Percentiles rank a stretch among this genome's conserved stretches.
Conservation (phyloP, 2,888 invertebrate species). For the Apamea anceps region DNA sequence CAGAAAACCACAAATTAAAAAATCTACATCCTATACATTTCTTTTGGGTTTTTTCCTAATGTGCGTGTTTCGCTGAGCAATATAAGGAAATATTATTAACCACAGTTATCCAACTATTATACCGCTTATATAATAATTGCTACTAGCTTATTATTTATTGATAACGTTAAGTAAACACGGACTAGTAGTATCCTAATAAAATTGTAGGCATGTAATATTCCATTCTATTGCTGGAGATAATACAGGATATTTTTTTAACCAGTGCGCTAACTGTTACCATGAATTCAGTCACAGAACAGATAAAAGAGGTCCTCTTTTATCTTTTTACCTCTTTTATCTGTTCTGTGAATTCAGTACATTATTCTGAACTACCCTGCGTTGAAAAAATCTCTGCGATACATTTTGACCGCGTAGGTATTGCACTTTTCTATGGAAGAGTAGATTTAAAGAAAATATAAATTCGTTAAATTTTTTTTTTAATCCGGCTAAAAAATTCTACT, state of each 20-base stretch:
- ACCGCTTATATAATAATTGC: slow-evolving; percentile 27
- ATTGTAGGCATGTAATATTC: slow-evolving; percentile 26
- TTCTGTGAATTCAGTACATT: too few relatives aligned
- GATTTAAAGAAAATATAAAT: too few relatives aligned
- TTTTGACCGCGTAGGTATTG: too few relatives aligned
- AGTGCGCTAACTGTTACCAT: too few relatives aligned
- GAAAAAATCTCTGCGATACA: too few relatives aligned
- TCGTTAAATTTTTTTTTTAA: too few relatives aligned
- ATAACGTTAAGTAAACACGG: slow-evolving; percentile 42
- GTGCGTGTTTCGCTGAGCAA: neutral
- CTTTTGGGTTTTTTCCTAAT: slow-evolving; percentile 5
- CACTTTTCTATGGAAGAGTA: too few relatives aligned
- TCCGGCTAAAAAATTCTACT: too few relatives aligned
- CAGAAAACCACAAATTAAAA: neutral
- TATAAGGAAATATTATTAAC: slow-evolving; percentile 4
- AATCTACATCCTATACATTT: neutral
- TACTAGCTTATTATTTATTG: neutral
- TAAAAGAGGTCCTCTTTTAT: too few relatives aligned
- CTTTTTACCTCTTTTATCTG: too few relatives aligned
- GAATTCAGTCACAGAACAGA: too few relatives aligned
- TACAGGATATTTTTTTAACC: neutral
- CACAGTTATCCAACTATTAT: neutral
- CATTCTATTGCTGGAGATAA: slow-evolving; percentile 5
- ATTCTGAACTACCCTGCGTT: too few relatives aligned
- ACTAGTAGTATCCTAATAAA: neutral